Conservation (phyloP, 1,140 invertebrate genomes). For the Heliconius eleuchia region DNA sequence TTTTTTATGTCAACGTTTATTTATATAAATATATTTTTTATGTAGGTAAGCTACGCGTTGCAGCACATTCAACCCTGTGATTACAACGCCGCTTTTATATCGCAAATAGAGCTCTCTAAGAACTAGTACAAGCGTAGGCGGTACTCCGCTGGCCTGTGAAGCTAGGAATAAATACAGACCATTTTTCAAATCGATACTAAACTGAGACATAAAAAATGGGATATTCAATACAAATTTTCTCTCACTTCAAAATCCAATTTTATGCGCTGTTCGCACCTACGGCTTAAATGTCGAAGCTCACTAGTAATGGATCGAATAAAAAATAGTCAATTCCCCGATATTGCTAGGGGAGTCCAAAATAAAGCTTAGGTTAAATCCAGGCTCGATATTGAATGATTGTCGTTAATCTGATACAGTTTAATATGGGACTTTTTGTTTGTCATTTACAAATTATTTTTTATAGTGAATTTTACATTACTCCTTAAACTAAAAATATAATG, state of each 20-base stretch:
- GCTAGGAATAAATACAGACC: constrained; percentile 17
- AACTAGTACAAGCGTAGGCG: constrained; percentile 23
- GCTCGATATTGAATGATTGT: constrained; percentile 11
- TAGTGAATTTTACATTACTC: neutral
- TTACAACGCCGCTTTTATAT: neutral
- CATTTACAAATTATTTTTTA: neutral
- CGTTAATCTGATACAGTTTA: constrained; percentile 18
- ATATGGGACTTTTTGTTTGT: neutral
- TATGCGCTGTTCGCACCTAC: constrained; percentile 33
- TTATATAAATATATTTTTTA: neutral
- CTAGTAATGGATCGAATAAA: constrained; percentile 27
- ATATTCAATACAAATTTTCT: constrained; percentile 27
- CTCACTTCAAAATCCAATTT: constrained; percentile 31
- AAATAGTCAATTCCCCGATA: constrained; percentile 27
- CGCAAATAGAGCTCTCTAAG: constrained; percentile 1
- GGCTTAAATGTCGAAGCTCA: constrained; percentile 31
- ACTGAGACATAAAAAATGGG: constrained; percentile 28
- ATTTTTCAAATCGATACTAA: constrained; percentile 30
- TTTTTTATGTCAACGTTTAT: neutral
- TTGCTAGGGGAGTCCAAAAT: constrained; percentile 26
- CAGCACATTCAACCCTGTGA: neutral
- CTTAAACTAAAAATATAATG: neutral
- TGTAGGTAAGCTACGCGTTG: neutral
- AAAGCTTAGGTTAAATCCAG: constrained; percentile 21
- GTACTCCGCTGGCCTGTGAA: constrained; percentile 13